Conservation (phyloP, 2,113 vertebrate genomes). For the Etheostoma spectabile region DNA sequence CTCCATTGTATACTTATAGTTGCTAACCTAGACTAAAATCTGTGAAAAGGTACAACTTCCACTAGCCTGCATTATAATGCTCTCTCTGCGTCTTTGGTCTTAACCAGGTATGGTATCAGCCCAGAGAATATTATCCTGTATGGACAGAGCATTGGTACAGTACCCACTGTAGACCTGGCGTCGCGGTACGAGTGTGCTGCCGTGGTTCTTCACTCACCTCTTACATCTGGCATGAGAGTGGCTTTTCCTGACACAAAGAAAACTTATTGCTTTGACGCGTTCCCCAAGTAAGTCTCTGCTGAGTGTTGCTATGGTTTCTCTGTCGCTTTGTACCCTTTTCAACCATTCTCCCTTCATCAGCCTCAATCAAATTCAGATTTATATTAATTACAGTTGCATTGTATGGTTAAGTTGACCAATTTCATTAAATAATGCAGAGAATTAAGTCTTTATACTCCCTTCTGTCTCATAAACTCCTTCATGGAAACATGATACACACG, state of each 20-base stretch:
- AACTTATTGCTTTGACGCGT: slow-evolving; percentile 97
- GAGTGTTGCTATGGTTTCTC: not conserved
- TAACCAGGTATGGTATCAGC: slow-evolving; percentile 91
- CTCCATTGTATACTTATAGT: not conserved
- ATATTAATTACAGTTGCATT: not conserved
- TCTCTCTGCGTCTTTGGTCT: not conserved
- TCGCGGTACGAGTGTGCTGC: slow-evolving; percentile 96
- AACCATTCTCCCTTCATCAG: not conserved
- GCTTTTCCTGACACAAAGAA: slow-evolving; percentile 98
- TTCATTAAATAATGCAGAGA: not conserved
- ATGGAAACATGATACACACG: slow-evolving; percentile 24
- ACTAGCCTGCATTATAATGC: not conserved
- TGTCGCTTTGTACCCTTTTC: not conserved
- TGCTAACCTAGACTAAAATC: not conserved
- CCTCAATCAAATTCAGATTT: no score
- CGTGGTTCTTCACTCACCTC: slow-evolving; percentile 94
- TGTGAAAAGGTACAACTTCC: not conserved
- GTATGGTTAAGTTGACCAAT: not conserved
- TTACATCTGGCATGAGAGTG: slow-evolving; percentile 97
- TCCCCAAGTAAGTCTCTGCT: slow-evolving; percentile 91
- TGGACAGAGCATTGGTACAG: slow-evolving; percentile 95
- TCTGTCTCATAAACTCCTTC: not conserved
- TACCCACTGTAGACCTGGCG: slow-evolving; percentile 94
- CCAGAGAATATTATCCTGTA: slow-evolving; percentile 96
- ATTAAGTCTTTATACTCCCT: not conserved